These are phyloP conservation scores for Meganola albula DNA, from an alignment of 2,888 invertebrate species.

Conservation along the genomic window DNA sequence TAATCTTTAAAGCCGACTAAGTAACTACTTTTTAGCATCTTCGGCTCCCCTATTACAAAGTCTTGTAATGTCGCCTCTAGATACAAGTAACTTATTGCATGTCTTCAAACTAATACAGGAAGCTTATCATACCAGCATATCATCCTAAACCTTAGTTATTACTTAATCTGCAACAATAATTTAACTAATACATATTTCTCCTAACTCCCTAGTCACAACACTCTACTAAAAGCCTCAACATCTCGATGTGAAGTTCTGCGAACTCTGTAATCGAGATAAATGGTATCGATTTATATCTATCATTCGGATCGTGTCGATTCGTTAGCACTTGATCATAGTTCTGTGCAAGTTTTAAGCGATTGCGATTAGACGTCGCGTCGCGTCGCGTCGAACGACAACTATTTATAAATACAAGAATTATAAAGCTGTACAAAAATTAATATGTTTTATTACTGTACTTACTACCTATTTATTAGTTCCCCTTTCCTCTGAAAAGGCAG, in stretches of 20 bases:
- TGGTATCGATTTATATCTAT: constrained; percentile 49
- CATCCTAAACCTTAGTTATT: background rate
- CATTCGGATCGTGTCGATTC: constrained; percentile 35
- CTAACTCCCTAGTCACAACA: constrained; percentile 20
- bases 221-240: constrained; percentile 20
- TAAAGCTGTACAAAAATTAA: too few relatives aligned
- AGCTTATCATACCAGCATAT: background rate
- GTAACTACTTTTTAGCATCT: too few relatives aligned
- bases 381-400: too few relatives aligned
- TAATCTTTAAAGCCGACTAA: too few relatives aligned
- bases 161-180: background rate
- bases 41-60: too few relatives aligned
- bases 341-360: constrained; percentile 21
- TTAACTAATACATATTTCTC: background rate
- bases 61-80: too few relatives aligned
- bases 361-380: constrained; percentile 23
- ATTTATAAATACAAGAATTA: background rate
- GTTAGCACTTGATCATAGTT: constrained; percentile 28
- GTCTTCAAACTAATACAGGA: background rate
- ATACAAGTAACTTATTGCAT: background rate
- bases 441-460: too few relatives aligned
- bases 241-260: constrained; percentile 28
- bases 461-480: too few relatives aligned
- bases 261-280: constrained; percentile 49
- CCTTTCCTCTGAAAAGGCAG: too few relatives aligned